A percentile compares a stretch with the other conserved stretches of the same genome.
These are phyloP conservation scores for Octomys mimax DNA, from an alignment of 2,797 vertebrate genomes.

Conservation along the genomic window DNA sequence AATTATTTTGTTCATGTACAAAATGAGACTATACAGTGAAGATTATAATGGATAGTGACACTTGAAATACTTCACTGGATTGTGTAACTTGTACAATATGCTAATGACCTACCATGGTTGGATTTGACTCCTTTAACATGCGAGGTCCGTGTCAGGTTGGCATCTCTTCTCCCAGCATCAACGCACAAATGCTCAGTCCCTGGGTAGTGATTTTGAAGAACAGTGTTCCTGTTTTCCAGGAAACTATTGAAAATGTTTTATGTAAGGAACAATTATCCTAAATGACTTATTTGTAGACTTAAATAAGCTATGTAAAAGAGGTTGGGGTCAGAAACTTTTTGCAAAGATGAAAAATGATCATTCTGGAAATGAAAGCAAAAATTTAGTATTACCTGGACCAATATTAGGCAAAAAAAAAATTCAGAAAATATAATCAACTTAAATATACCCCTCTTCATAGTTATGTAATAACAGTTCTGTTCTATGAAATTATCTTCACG, in stretches of 20 bases:
- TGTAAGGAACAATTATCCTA: neutral
- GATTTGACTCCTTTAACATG: neutral
- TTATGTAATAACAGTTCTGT: neutral
- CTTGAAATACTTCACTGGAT: neutral
- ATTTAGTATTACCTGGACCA: neutral
- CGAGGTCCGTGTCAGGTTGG: neutral
- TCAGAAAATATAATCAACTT: conserved; percentile 29
- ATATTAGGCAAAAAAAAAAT: conserved; percentile 3
- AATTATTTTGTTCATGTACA: neutral
- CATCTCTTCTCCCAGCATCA: neutral
- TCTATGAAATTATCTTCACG: neutral
- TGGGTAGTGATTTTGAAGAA: neutral
- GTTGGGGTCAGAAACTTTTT: neutral
- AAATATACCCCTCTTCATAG: conserved; percentile 7
- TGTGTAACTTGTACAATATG: neutral
- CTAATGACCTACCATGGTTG: neutral
- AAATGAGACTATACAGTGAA: neutral
- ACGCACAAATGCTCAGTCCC: neutral
- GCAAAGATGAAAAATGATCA: conserved; percentile 16
- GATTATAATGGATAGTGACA: neutral
- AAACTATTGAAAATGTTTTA: conserved; percentile 21
- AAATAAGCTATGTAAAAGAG: neutral
- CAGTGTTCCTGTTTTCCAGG: neutral
- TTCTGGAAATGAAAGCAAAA: conserved; percentile 49
- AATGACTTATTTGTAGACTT: neutral